Conservation (phyloP, 1,140 invertebrate species). For the Zeugodacus cucurbitae region DNA sequence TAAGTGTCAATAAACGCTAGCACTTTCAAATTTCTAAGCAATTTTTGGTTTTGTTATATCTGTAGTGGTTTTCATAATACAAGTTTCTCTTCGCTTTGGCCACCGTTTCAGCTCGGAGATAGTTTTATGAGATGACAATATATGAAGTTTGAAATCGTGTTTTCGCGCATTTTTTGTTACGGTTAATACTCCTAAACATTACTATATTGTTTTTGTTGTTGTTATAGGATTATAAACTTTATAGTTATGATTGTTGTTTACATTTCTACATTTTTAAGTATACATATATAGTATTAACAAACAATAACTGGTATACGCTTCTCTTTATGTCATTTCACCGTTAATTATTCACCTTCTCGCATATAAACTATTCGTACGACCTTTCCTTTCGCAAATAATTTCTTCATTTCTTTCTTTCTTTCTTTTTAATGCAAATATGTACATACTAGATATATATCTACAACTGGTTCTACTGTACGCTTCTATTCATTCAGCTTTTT, state of each 20-base stretch:
- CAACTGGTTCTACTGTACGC: background rate
- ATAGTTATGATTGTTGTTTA: background rate
- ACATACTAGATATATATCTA: background rate
- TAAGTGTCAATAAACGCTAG: background rate
- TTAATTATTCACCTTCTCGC: slow-evolving; percentile 2
- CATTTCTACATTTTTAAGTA: background rate
- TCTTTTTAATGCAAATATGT: too few species aligned
- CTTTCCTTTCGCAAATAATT: background rate
- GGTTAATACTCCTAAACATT: background rate
- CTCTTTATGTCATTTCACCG: background rate
- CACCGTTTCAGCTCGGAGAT: background rate
- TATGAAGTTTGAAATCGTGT: background rate
- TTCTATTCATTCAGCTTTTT: background rate
- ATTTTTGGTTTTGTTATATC: background rate
- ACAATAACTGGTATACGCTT: background rate
- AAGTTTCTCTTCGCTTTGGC: background rate
- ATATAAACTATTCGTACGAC: background rate
- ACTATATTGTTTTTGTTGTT: background rate
- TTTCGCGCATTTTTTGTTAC: background rate
- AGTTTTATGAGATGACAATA: background rate
- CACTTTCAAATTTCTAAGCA: background rate
- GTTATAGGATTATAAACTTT: background rate
- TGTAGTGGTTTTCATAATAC: background rate
- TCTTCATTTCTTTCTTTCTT: background rate
- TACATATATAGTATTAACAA: background rate